Base-by-base conservation (phyloP, 2,113 vertebrate genomes). In the Conger conger region DNA sequence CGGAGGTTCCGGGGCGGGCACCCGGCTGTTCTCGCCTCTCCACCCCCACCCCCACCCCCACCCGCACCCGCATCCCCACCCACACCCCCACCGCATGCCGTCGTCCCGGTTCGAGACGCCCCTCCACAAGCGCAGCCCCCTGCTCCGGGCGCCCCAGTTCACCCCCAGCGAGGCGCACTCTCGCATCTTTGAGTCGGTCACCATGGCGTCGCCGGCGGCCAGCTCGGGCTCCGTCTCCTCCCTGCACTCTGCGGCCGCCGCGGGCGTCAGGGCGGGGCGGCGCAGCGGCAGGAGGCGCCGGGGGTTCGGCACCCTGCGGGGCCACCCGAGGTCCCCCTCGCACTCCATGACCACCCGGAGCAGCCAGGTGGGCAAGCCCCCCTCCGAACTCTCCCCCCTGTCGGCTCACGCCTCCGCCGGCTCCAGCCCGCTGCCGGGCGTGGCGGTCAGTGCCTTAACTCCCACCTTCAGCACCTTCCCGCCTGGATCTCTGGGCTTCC, bases 331-430 rank as follows among this genome's bases (percentile, higher is more conserved):
- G 38, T 99, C 98, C 87, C 97, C 97, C 60, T 99, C 98, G 0
- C 98, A 99, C 94, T 98, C 97, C 85, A 99, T 99, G 98, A 97
- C 97, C 88, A 97, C 97, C 0, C 95, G 98, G 92, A 99, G 98
- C 17, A 97, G 97, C 88, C 96, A 98, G 88, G 83, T 88, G 18
- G 86, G 92, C 80, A 95, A 93, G 89, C 81, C 89, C 85, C 90
- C 95, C 83, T 94, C 96, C 36, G 96, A 97, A 85, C 92, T 96
- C 84, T 86, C 96, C 16, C 85, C 95, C 45, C 93, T 95, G 88
- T 91, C 94, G 82, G 92, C 95, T 94, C 0, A 93, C 90, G n/a
- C 91, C 95, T 42, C 92, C 93, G 37, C 93, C 91, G 93, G 93
- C 86, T 94, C 83, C 23, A 54, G 83, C 83, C 77, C 83, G 42